Conservation (phyloP, 2,888 invertebrate species). For the Lasioglossum leucozonium region DNA sequence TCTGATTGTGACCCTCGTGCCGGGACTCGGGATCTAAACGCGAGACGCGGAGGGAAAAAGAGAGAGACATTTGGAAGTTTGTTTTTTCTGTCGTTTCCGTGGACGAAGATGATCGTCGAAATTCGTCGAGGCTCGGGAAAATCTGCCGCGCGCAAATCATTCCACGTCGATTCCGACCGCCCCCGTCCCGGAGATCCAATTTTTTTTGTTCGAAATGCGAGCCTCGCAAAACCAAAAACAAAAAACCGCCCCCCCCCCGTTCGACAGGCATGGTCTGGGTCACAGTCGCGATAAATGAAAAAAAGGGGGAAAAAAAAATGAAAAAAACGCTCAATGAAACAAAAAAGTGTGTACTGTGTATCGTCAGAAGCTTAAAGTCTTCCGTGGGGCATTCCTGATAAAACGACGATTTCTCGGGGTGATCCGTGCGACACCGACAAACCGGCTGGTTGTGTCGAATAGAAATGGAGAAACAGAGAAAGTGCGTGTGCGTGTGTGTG, state of each 20-base stretch:
- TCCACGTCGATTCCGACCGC: conserved; percentile 7
- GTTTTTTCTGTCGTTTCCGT: not conserved
- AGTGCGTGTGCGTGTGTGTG: not conserved
- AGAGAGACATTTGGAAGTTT: not conserved
- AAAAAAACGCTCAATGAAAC: conserved; percentile 75
- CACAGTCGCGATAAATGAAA: conserved; percentile 64
- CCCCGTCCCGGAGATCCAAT: conserved; percentile 18
- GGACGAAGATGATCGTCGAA: conserved; percentile 12
- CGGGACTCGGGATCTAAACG: conserved; percentile 28
- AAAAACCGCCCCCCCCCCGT: not conserved
- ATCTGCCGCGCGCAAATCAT: not conserved
- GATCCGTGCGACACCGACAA: conserved; percentile 46
- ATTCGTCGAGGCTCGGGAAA: not conserved
- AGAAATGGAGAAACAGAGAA: not conserved
- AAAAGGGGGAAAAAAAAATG: conserved; percentile 14
- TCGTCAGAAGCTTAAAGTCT: conserved; percentile 71
- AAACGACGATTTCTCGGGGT: conserved; percentile 66
- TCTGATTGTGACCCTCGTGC: conserved; percentile 68
- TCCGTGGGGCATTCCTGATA: conserved; percentile 69
- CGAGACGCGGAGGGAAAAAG: not conserved
- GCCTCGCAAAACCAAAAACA: not conserved
- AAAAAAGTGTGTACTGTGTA: conserved; percentile 53
- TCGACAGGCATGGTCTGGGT: conserved; percentile 48
- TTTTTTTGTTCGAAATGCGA: conserved; percentile 15
- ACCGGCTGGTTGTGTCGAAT: conserved; percentile 18